These are phyloP conservation scores for Umimayanthus chanpuru DNA, from an alignment of 92 coral and sea anemone species.

Conservation along the genomic window DNA sequence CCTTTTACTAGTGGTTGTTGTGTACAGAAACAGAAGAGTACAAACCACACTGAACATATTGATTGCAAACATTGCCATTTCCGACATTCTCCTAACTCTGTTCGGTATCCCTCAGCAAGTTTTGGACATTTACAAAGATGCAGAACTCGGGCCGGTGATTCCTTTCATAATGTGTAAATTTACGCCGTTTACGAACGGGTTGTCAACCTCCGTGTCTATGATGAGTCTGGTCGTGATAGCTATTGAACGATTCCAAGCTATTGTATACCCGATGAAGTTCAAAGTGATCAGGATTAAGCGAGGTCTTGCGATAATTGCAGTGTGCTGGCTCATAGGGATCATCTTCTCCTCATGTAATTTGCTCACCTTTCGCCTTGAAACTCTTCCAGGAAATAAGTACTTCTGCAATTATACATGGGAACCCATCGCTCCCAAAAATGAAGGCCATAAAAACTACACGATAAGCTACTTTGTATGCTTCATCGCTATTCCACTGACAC, in stretches of 20 bases:
- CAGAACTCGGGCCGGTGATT: not conserved
- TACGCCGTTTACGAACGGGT: slow-evolving; percentile 30
- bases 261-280: slow-evolving; percentile 13
- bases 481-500: slow-evolving; percentile 12
- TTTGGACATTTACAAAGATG: not conserved
- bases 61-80: slow-evolving; percentile 29
- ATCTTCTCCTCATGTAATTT: slow-evolving; percentile 10
- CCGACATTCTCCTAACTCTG: slow-evolving; percentile 15
- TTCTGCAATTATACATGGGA: not conserved
- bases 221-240: slow-evolving; percentile 18
- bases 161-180: slow-evolving; percentile 30
- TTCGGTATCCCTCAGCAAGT: slow-evolving; percentile 26
- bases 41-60: slow-evolving; percentile 15
- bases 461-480: slow-evolving; percentile 13
- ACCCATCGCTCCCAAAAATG: not conserved
- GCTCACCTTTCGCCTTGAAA: not conserved
- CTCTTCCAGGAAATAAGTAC: not conserved
- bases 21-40: slow-evolving; percentile 3
- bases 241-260: slow-evolving; percentile 32
- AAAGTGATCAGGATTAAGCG: not conserved
- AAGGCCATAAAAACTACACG: slow-evolving; percentile 14
- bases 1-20: not conserved
- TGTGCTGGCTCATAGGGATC: slow-evolving; percentile 17
- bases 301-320: not conserved
- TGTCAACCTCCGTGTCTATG: slow-evolving; percentile 26